phyloP scores from a whole-genome alignment of 2,113 vertebrate species.

The Dendrocopos noguchii region DNA sequence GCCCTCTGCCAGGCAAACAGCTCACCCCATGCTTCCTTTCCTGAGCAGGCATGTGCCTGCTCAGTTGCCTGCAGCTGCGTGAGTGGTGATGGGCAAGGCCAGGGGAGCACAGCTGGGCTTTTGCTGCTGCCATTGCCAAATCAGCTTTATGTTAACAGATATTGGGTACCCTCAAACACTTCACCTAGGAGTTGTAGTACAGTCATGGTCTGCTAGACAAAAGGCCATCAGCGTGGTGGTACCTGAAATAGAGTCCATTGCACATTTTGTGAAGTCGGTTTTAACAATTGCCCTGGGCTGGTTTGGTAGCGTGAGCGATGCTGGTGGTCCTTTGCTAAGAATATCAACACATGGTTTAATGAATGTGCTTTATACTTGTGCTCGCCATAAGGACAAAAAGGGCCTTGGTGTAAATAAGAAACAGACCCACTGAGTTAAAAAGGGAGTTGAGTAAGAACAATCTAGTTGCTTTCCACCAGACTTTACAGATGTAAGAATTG shows the following conservation, averaged over 20 bases:
- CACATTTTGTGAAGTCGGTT: background rate
- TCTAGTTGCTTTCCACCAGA: background rate
- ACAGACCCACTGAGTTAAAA: background rate
- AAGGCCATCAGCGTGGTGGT: background rate
- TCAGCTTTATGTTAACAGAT: background rate
- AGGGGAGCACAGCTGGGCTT: too few species aligned
- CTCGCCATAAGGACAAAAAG: background rate
- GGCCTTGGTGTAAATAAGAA: background rate
- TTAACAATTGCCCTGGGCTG: background rate
- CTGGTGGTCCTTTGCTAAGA: background rate
- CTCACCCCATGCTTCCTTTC: too few species aligned
- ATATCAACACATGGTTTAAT: background rate
- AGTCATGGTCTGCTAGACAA: background rate
- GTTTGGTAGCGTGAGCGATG: fast-evolving
- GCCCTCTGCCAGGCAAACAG: too few species aligned
- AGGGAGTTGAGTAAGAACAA: background rate
- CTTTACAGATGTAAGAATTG: background rate
- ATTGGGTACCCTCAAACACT: background rate
- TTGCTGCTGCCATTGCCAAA: background rate
- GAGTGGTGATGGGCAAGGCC: too few species aligned
- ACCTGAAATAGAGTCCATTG: background rate
- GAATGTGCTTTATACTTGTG: background rate
- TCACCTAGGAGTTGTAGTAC: background rate
- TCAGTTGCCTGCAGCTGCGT: too few species aligned
- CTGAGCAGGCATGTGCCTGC: too few species aligned